Percentiles rank a stretch among this genome's conserved stretches.
These are phyloP conservation scores for Craniophora ligustri DNA, from an alignment of 2,888 invertebrate species.

Conservation along the genomic window DNA sequence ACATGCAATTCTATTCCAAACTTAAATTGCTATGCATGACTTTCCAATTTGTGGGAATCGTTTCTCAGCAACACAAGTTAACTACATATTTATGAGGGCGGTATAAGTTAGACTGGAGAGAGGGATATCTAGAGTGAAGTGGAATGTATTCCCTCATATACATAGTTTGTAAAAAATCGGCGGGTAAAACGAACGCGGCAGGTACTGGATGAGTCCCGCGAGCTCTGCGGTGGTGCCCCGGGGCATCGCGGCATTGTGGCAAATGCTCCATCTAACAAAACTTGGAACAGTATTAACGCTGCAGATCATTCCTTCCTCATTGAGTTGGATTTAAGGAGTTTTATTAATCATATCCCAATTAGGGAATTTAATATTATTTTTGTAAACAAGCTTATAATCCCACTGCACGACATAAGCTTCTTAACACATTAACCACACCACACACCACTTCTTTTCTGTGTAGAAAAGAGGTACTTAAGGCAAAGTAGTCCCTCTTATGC, in stretches of 20 bases:
- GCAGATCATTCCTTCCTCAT: conserved; percentile 12
- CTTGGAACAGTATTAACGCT: conserved; percentile 46
- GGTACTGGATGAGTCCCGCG: conserved; percentile 68
- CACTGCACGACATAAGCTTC: too few species aligned
- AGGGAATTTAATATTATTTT: too few species aligned
- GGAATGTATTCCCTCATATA: conserved; percentile 63
- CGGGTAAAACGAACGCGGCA: conserved; percentile 64
- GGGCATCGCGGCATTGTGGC: conserved; percentile 27
- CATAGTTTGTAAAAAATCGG: conserved; percentile 77
- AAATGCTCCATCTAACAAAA: conserved; percentile 56
- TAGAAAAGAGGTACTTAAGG: too few species aligned
- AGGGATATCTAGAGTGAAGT: conserved; percentile 56
- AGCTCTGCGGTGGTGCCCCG: too few species aligned
- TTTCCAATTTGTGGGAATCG: conserved; percentile 63
- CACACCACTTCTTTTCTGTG: too few species aligned
- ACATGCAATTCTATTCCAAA: conserved; percentile 46
- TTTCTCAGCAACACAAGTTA: conserved; percentile 53
- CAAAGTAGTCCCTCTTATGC: too few species aligned
- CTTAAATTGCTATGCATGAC: conserved; percentile 62
- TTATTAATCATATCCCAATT: too few species aligned
- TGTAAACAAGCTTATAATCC: too few species aligned
- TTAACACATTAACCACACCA: too few species aligned
- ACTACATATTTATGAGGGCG: conserved; percentile 70
- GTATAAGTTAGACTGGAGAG: conserved; percentile 50
- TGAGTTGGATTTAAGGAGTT: conserved; percentile 26